Evolutionary conservation across 2,888 invertebrate genomes (phyloP).

Genomic region (Tetranychus truncatus): DNA sequence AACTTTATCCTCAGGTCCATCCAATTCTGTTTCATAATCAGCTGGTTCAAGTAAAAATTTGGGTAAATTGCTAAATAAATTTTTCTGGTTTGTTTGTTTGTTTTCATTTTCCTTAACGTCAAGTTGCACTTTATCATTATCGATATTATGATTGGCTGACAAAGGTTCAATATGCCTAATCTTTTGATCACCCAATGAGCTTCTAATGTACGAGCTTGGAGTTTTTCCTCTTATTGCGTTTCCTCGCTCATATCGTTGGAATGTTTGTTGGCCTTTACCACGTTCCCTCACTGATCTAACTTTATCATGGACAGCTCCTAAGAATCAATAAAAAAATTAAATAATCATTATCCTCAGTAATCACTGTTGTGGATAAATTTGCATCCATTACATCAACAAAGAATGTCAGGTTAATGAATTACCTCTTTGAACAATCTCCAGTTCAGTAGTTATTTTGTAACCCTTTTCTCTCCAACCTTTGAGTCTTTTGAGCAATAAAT

Average conservation of each 20-base stretch:
- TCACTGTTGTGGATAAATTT: background rate
- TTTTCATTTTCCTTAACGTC: background rate
- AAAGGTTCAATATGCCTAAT: background rate
- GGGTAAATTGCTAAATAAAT: background rate
- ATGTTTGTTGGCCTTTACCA: background rate
- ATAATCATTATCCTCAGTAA: background rate
- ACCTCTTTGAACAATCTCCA: conserved; percentile 24
- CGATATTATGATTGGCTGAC: background rate
- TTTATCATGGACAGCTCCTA: conserved; percentile 3
- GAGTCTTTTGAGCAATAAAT: background rate
- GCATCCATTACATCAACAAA: background rate
- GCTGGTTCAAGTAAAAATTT: background rate
- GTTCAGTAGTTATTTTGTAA: conserved; percentile 26
- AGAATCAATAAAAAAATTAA: background rate
- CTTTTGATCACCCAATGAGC: background rate
- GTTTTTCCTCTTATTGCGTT: background rate
- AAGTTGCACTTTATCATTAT: background rate
- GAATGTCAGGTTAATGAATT: no score
- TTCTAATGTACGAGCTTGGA: background rate
- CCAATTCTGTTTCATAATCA: background rate
- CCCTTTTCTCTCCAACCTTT: conserved; percentile 27
- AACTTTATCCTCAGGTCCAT: background rate
- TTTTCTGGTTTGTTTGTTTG: background rate
- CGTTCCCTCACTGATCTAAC: background rate
- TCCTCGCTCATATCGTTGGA: background rate